Percentiles rank a stretch among this genome's conserved stretches.
phyloP scores from a whole-genome alignment of 2,797 vertebrate species.

The Pseudomugil gertrudae region DNA sequence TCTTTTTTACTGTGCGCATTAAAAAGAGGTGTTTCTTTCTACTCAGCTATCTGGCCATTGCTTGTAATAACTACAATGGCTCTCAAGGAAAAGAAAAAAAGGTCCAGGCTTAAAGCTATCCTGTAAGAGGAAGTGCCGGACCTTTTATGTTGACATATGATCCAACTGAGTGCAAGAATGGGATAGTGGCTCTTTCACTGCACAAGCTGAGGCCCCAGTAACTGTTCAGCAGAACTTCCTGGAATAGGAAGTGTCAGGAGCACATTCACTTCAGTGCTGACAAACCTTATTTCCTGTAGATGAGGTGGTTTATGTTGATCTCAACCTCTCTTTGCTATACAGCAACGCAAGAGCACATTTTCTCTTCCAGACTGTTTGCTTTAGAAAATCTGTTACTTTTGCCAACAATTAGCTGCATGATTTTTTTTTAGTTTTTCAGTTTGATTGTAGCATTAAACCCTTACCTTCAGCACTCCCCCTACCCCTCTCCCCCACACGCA shows the following conservation, averaged over 20 bases:
- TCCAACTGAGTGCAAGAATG: constrained; percentile 52
- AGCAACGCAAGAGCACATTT: not conserved
- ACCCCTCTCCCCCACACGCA: not conserved
- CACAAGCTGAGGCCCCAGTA: constrained; percentile 39
- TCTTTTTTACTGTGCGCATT: not conserved
- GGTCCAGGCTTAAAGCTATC: constrained; percentile 34
- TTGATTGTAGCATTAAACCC: constrained; percentile 5
- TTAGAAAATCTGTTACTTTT: constrained; percentile 5
- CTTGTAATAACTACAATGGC: constrained; percentile 14
- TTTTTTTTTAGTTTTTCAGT: not conserved
- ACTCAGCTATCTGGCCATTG: constrained; percentile 14
- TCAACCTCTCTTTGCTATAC: constrained; percentile 17
- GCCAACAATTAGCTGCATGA: not conserved
- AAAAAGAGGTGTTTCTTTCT: constrained; percentile 3
- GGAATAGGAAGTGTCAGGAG: constrained; percentile 54
- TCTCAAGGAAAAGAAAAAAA: constrained; percentile 23
- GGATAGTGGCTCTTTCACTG: constrained; percentile 57
- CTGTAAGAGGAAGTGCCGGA: constrained; percentile 47
- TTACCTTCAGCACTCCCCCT: constrained; percentile 3
- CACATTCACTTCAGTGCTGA: constrained; percentile 46
- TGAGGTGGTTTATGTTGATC: constrained; percentile 7
- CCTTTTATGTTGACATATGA: constrained; percentile 53
- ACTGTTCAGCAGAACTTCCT: constrained; percentile 57
- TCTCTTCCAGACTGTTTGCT: constrained; percentile 3
- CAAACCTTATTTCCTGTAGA: constrained; percentile 44